These are phyloP conservation scores for Engystomops pustulosus DNA, from an alignment of 2,113 vertebrate species.

Conservation along the genomic window DNA sequence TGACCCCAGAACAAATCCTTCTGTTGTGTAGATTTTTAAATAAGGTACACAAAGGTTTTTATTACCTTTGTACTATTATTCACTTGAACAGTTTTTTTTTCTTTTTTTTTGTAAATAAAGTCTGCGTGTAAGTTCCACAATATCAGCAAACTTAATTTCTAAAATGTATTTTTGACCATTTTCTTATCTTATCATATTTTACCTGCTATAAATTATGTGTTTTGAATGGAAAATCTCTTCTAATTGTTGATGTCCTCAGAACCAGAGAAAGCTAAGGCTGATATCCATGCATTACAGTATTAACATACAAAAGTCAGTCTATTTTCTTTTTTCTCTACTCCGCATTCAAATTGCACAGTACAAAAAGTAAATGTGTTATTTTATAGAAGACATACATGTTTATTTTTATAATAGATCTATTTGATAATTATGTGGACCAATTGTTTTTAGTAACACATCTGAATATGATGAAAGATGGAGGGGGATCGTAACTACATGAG, in stretches of 20 bases:
- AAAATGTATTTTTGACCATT: constrained; percentile 73
- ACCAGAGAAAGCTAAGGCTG: neutral
- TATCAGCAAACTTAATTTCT: constrained; percentile 71
- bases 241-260: constrained; percentile 12
- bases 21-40: constrained; percentile 20
- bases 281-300: constrained; percentile 78
- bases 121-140: constrained; percentile 71
- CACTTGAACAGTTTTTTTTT: constrained; percentile 64
- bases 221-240: constrained; percentile 69
- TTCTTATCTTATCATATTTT: constrained; percentile 74
- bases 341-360: too few relatives aligned
- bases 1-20: constrained; percentile 9
- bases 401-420: constrained; percentile 82
- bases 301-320: constrained; percentile 79
- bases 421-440: constrained; percentile 79
- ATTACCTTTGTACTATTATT: constrained; percentile 80
- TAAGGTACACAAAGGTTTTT: constrained; percentile 67
- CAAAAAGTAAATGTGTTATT: constrained; percentile 75
- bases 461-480: constrained; percentile 1
- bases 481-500: constrained; percentile 1
- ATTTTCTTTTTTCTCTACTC: too few relatives aligned
- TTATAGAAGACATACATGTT: constrained; percentile 79
- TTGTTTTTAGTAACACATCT: constrained; percentile 55
- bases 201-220: constrained; percentile 72
- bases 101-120: constrained; percentile 76